Evolutionary conservation across 2,113 vertebrate genomes (phyloP).

Genomic region (Athene cunicularia): DNA sequence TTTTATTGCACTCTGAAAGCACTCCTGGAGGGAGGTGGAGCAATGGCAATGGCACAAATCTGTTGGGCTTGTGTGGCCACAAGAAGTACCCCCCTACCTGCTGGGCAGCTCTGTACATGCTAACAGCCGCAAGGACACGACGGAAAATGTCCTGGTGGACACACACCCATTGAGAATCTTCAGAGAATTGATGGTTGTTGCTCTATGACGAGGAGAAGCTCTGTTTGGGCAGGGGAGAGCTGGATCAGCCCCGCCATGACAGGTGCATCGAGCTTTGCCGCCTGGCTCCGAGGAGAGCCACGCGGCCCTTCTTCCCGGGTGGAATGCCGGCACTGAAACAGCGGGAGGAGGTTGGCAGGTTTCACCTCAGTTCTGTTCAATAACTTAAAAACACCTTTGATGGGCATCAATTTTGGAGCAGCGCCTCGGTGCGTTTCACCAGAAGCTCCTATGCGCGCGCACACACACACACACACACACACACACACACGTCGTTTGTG

Average conservation of each 20-base stretch:
- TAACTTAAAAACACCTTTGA: background rate
- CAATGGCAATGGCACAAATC: rapidly evolving
- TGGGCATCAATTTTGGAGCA: rapidly evolving
- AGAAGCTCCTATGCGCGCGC: background rate
- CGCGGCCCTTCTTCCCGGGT: rapidly evolving
- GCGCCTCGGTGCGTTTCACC: rapidly evolving
- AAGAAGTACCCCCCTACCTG: background rate
- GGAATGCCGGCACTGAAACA: rapidly evolving
- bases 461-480: too few species aligned
- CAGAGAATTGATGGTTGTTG: rapidly evolving
- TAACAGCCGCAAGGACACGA: rapidly evolving
- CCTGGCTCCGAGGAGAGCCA: too few species aligned
- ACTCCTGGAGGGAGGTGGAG: background rate
- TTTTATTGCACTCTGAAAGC: rapidly evolving
- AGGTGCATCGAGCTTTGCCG: rapidly evolving
- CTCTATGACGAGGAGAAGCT: rapidly evolving
- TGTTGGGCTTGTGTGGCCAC: rapidly evolving
- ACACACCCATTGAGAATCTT: rapidly evolving
- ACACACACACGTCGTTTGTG: background rate
- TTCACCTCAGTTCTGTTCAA: background rate
- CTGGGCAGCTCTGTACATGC: background rate
- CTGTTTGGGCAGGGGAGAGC: background rate
- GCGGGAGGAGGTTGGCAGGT: rapidly evolving
- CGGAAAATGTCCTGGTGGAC: background rate
- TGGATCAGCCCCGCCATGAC: rapidly evolving